Conservation (phyloP, 1,140 invertebrate species). For the Anthonomus grandis region DNA sequence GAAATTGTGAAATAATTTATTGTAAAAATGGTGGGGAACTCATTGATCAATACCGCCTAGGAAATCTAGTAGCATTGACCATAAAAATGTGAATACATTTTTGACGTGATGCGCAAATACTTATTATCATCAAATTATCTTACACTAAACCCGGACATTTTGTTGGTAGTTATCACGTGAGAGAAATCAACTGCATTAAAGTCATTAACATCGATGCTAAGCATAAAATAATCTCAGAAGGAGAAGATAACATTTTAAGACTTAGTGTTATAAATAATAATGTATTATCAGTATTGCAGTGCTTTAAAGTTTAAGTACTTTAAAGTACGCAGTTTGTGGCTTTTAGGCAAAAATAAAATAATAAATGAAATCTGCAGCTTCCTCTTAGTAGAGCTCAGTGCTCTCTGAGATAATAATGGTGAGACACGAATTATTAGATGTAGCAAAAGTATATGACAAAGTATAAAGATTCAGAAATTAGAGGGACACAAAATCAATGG, state of each 20-base stretch:
- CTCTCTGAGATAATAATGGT: constrained; percentile 27
- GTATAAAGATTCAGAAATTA: too few relatives aligned
- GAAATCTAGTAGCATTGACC: too few relatives aligned
- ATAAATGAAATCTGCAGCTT: constrained; percentile 17
- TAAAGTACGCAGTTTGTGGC: constrained; percentile 55
- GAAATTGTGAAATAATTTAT: too few relatives aligned
- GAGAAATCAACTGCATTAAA: constrained; percentile 58
- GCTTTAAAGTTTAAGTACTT: constrained; percentile 61
- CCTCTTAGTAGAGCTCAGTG: background rate
- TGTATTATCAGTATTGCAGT: constrained; percentile 49
- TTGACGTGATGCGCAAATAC: too few relatives aligned
- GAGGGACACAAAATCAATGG: too few relatives aligned
- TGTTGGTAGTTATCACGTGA: constrained; percentile 58
- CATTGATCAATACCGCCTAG: too few relatives aligned
- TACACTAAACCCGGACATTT: constrained; percentile 47
- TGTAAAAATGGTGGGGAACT: too few relatives aligned
- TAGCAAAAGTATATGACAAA: constrained; percentile 33
- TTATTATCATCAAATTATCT: too few relatives aligned
- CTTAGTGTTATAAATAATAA: constrained; percentile 48
- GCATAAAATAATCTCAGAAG: constrained; percentile 56
- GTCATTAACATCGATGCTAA: constrained; percentile 35
- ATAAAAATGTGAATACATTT: too few relatives aligned
- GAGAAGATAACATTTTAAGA: constrained; percentile 66
- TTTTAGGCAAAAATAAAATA: constrained; percentile 14
- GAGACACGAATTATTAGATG: constrained; percentile 38